Base-by-base conservation (phyloP, 2,888 invertebrate species). In the Creontiades dilutus region DNA sequence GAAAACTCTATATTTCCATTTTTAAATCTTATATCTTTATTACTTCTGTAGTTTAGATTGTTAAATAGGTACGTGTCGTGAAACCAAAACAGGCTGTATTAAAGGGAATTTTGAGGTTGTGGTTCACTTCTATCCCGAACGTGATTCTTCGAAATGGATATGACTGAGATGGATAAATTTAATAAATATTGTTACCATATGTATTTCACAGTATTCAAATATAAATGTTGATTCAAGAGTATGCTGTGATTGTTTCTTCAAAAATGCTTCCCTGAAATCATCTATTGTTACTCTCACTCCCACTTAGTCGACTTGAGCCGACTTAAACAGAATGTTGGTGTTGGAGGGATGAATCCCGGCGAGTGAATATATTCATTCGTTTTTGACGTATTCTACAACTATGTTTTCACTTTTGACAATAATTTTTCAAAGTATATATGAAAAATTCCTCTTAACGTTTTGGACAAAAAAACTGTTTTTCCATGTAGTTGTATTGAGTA, bases 41-140 rank as follows among this genome's bases (percentile, higher is more conserved):
- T 23, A 68, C 19, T 68, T 12, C 4, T 23, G 23, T 68, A 23
- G 52, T 23, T 61, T 5, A 23, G 13, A 19, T 68, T 23, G 27
- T 19, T 68, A 68, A n/a, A n/a, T n/a, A n/a, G n/a, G n/a, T 68
- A 68, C n/a, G 13, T 68, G 68, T 68, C 12, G 19, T 68, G 23
- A 68, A 7, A 68, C 23, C 19, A 68, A 68, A 23, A 68, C 68
- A 23, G 68, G 68, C 68, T 68, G 68, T 68, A 68, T 19, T n/a
- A 27, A 68, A 27, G 19, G 68, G 23, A 68, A 68, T 68, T 23
- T 0, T 19, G 23, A 68, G 68, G 68, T 68, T 23, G 68, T 19
- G 68, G 61, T 16, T 61, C 23, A 68, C 23, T 68, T 68, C 23
- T 23, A 57, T 57, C 16, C 68, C 23, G 68, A 68, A 68, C n/a